Evolutionary conservation across 2,797 vertebrate genomes (phyloP).

Genomic region (Stomatorhinus walkeri): DNA sequence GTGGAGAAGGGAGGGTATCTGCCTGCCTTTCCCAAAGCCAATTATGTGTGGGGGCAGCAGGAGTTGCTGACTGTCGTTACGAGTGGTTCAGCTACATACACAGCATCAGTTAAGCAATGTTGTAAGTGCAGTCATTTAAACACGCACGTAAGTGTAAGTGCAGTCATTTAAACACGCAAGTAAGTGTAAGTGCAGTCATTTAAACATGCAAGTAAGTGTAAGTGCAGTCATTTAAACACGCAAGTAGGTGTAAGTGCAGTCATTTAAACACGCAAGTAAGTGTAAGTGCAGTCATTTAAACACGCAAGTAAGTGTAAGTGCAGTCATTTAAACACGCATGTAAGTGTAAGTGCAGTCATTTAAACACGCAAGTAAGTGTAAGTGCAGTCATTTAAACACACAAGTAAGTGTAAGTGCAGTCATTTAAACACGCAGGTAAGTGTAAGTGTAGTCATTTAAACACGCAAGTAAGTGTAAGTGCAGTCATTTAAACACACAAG

Average conservation of each 20-base stretch:
- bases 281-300: conserved; percentile 27
- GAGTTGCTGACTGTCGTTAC: conserved; percentile 35
- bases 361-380: too few species aligned
- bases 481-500: conserved; percentile 9
- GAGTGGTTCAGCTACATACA: conserved; percentile 34
- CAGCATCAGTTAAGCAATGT: conserved; percentile 44
- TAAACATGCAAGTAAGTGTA: conserved; percentile 23
- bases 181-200: too few species aligned
- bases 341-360: too few species aligned
- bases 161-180: too few species aligned
- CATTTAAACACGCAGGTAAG: background rate
- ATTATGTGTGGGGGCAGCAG: conserved; percentile 38
- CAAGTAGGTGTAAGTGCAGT: conserved; percentile 23
- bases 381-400: background rate
- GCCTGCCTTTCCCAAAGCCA: conserved; percentile 19
- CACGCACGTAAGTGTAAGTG: background rate
- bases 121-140: conserved; percentile 27
- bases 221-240: conserved; percentile 18
- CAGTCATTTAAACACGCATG: background rate
- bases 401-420: conserved; percentile 28
- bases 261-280: background rate
- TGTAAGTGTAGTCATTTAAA: conserved; percentile 27
- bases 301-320: background rate
- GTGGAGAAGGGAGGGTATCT: background rate
- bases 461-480: conserved; percentile 20